phyloP scores from a whole-genome alignment of 2,797 vertebrate species.

The Pantherophis vulpinus region DNA sequence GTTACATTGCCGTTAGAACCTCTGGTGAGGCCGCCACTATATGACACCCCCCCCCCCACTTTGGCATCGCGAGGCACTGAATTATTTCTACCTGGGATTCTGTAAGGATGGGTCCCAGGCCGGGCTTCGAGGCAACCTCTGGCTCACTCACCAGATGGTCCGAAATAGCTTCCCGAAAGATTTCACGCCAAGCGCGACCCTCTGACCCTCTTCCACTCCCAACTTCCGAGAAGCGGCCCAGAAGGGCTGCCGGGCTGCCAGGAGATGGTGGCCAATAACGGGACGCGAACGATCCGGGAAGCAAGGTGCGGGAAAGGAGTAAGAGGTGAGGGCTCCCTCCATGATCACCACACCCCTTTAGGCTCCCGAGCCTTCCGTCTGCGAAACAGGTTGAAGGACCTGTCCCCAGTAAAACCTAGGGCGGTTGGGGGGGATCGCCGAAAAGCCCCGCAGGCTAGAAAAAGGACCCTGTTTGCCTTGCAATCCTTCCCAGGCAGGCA shows the following conservation, averaged over 20 bases:
- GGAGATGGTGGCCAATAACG: not conserved
- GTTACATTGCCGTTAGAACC: not conserved
- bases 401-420: not conserved
- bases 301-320: not conserved
- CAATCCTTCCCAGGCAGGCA: too few relatives aligned
- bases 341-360: slow-evolving; percentile 4
- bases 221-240: not conserved
- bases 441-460: not conserved
- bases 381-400: not conserved
- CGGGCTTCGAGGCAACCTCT: slow-evolving; percentile 35
- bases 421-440: not conserved
- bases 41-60: too few relatives aligned
- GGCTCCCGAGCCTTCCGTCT: not conserved
- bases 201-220: not conserved
- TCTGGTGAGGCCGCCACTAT: not conserved
- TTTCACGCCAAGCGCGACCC: too few relatives aligned
- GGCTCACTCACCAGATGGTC: not conserved
- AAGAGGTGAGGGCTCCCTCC: not conserved
- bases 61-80: not conserved
- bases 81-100: not conserved
- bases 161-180: not conserved
- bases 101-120: not conserved
- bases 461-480: not conserved
- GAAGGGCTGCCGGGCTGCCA: not conserved
- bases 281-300: not conserved